Base-by-base conservation (phyloP, 2,797 vertebrate species). In the Chelon auratus region DNA sequence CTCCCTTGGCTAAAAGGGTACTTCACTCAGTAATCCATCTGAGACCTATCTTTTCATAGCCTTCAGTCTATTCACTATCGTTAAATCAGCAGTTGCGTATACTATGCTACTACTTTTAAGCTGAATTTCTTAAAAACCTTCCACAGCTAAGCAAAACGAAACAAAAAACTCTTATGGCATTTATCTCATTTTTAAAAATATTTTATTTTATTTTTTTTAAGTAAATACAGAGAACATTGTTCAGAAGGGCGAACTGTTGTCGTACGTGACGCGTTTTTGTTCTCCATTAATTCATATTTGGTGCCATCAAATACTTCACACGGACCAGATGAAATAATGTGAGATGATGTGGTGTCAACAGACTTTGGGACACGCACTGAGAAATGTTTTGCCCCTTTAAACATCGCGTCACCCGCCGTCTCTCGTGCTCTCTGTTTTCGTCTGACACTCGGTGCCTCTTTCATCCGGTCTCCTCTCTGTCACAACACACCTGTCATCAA, bases 11-110 rank as follows among this genome's bases (percentile, higher is more conserved):
- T 86, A 78, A 85, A 87, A 72, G 69, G 58, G 9, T 30, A 55
- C 68, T 82, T 81, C 30, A 43, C 69, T 85, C 76, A 83, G 62
- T 87, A 76, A 82, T 76, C 86, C 60, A 87, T 82, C 66, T 75
- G 50, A 79, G 60, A 48, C 61, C 15, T 1, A 6, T 58, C 58
- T 66, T 68, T 47, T 47, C n/a, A 1, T 54, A 42, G 56, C 67
- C 58, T 70, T 81, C 14, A 43, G 64, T 61, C 61, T 65, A 6
- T 67, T 79, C 73, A 68, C 77, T 1, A 2, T 5, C 2, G 2
- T 75, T 58, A 51, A 75, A 68, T 57, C 24, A 36, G 40, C 37
- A 14, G 56, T 55, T 61, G 50, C 33, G 37, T 42, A 17, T 18
- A 73, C 53, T 53, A 18, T n/a, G 26, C 2, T 7, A 3, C 30